Base-by-base conservation (phyloP, 2,888 invertebrate species). In the Drosophila siamana region DNA sequence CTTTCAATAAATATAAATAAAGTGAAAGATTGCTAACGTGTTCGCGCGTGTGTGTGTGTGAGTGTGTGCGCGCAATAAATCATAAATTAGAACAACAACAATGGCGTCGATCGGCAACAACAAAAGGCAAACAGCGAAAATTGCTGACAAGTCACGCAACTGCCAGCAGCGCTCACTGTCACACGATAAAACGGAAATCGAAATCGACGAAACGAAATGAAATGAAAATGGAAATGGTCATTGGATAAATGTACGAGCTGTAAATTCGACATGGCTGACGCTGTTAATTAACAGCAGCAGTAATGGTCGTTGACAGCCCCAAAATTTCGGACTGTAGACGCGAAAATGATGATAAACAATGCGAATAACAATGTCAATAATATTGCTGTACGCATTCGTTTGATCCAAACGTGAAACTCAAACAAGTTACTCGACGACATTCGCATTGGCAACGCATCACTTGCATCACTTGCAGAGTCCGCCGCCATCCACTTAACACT, bases 11-110 rank as follows among this genome's bases (percentile, higher is more conserved):
- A 70, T 66, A 68, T 73, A 78, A 80, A 80, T 75, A 67, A 81
- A 83, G 78, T 83, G 84, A 75, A 83, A 81, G 84, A 81, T 74
- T 72, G 47, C 67, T 44, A 50, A 50, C 59, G 15, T 54, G 61
- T 30, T n/a, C n/a, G n/a, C n/a, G n/a, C n/a, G 4, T 44, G 28
- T 69, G 41, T 52, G 15, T 50, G 64, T 54, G 22, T 9, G 50
- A n/a, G 43, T 22, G 33, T 11, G 19, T 11, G 41, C 51, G 66
- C 65, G 65, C 64, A 41, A 78, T 80, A 83, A 80, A 70, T 80
- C 72, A 70, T 62, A 69, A 83, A 75, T 67, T 63, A 67, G 64
- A 67, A 69, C 46, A 72, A 66, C 61, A 66, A 52, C 63, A 72
- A 64, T 62, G 22, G 52, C 63, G 55, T 40, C 60, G 19, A 51